These are phyloP conservation scores for Bradypodion pumilum DNA, from an alignment of 2,797 vertebrate genomes.

Conservation along the genomic window DNA sequence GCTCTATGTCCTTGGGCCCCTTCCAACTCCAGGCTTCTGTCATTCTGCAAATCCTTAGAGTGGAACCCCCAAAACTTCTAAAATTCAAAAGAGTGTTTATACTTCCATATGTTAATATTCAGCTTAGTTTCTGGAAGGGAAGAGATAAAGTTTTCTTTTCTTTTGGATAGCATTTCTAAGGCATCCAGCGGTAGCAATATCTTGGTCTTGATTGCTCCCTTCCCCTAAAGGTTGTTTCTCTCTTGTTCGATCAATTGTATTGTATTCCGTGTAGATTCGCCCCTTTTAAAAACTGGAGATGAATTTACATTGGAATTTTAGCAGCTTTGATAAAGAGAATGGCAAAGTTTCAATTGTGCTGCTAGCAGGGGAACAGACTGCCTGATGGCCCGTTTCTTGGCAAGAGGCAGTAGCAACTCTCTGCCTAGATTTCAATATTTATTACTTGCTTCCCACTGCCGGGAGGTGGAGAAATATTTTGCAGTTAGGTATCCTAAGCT, in stretches of 20 bases:
- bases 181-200: background rate
- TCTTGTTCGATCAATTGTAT: background rate
- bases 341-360: background rate
- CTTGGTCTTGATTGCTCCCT: background rate
- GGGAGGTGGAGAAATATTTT: constrained; percentile 32
- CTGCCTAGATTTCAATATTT: constrained; percentile 76
- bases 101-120: rapidly evolving
- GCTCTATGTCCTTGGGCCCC: too few relatives aligned
- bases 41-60: too few relatives aligned
- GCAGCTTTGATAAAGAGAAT: constrained; percentile 3
- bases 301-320: constrained; percentile 4
- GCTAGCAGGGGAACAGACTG: constrained; percentile 1
- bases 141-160: background rate
- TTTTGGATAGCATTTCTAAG: background rate
- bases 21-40: too few relatives aligned
- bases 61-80: background rate
- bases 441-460: constrained; percentile 59
- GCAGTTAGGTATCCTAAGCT: constrained; percentile 57
- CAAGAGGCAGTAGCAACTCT: constrained; percentile 40
- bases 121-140: background rate
- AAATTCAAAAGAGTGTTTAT: background rate
- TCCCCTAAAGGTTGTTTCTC: background rate
- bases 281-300: background rate
- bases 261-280: background rate
- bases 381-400: constrained; percentile 37